A percentile compares a stretch with the other conserved stretches of the same genome.
Conservation (phyloP, 2,797 vertebrate genomes). For the Schizopygopsis malacanthus region DNA sequence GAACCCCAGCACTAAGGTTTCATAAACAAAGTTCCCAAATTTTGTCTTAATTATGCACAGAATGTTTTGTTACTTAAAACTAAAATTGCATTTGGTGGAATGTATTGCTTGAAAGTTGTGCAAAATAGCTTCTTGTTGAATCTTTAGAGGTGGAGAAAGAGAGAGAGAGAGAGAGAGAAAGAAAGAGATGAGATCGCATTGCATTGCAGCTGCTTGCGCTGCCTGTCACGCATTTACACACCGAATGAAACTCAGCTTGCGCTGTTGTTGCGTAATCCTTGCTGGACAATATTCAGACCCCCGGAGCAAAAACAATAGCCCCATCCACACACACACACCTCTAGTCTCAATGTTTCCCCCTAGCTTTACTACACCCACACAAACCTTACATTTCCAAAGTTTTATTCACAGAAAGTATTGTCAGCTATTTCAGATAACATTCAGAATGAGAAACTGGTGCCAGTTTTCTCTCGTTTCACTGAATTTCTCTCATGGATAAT, state of each 20-base stretch:
- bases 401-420: neutral
- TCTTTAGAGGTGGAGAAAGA: neutral
- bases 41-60: neutral
- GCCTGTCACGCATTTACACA: slow-evolving; percentile 53
- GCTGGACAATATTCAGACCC: slow-evolving; percentile 59
- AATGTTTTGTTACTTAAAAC: neutral
- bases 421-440: slow-evolving; percentile 1
- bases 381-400: slow-evolving; percentile 16
- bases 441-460: neutral
- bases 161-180: neutral
- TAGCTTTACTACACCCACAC: slow-evolving; percentile 1
- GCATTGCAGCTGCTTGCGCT: slow-evolving; percentile 45
- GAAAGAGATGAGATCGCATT: slow-evolving; percentile 26
- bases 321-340: slow-evolving; percentile 33
- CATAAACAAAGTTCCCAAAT: neutral
- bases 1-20: neutral
- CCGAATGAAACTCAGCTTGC: slow-evolving; percentile 44
- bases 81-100: slow-evolving; percentile 5
- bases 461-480: neutral
- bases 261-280: slow-evolving; percentile 54
- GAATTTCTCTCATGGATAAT: neutral
- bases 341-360: neutral
- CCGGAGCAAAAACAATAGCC: slow-evolving; percentile 56
- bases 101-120: neutral
- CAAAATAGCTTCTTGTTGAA: slow-evolving; percentile 26